These are phyloP conservation scores for Harpalus rufipes DNA, from an alignment of 2,888 invertebrate species.

Conservation along the genomic window DNA sequence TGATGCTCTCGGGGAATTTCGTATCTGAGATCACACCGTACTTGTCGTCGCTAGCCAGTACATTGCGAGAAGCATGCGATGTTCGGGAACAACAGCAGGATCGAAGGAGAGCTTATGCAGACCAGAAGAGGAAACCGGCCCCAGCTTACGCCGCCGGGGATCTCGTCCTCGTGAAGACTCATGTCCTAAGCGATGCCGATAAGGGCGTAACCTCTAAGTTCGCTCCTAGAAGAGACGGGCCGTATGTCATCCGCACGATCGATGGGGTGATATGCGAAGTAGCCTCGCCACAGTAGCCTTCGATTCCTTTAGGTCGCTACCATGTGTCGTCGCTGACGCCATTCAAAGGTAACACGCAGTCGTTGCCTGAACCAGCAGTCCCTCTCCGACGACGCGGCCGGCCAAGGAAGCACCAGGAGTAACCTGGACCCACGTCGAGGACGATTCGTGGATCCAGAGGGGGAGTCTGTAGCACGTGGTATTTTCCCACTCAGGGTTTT, in stretches of 20 bases:
- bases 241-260: neutral
- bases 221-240: slow-evolving; percentile 7
- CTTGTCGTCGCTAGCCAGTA: neutral
- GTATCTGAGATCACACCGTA: neutral
- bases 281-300: neutral
- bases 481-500: neutral
- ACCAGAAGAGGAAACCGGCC: neutral
- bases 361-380: neutral
- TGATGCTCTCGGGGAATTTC: neutral
- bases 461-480: slow-evolving; percentile 6
- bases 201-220: slow-evolving; percentile 5
- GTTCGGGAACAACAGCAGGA: neutral
- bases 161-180: slow-evolving; percentile 10
- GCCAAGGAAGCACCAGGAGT: neutral
- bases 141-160: neutral
- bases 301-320: slow-evolving; percentile 1
- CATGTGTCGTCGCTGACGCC: slow-evolving; percentile 23
- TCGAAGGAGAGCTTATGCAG: neutral
- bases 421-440: slow-evolving; percentile 28
- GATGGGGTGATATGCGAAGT: neutral
- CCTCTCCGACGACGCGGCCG: slow-evolving; percentile 18
- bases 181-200: slow-evolving; percentile 15
- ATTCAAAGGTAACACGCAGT: neutral
- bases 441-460: slow-evolving; percentile 2
- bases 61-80: neutral